Evolutionary conservation across 1,140 invertebrate species (phyloP).

Genomic region (Drepana arcuata): DNA sequence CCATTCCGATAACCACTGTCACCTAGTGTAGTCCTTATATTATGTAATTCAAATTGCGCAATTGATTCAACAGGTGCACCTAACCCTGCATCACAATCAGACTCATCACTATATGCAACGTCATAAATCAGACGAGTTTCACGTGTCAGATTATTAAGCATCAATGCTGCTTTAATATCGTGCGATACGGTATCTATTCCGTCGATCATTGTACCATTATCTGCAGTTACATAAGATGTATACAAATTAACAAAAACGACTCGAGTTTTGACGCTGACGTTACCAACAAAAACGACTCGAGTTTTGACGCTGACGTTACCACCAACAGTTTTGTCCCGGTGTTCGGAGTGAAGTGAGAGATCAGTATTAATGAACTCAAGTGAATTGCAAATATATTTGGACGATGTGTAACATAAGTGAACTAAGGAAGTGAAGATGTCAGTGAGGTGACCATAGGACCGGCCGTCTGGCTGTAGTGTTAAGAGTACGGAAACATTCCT

Average conservation of each 20-base stretch:
- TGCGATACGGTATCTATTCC: too few species aligned
- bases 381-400: slow-evolving; percentile 37
- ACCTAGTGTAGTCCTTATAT: slow-evolving; percentile 9
- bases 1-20: slow-evolving; percentile 37
- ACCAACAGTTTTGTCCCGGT: too few species aligned
- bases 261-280: slow-evolving; percentile 11
- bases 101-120: too few species aligned
- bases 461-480: slow-evolving; percentile 41
- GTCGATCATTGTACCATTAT: too few species aligned
- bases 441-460: slow-evolving; percentile 47
- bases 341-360: too few species aligned
- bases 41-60: slow-evolving; percentile 14
- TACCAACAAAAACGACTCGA: slow-evolving; percentile 20
- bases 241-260: slow-evolving; percentile 16
- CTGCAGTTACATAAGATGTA: too few species aligned
- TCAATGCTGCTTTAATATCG: too few species aligned
- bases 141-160: too few species aligned
- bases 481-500: slow-evolving; percentile 58
- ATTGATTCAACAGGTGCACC: too few species aligned
- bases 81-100: too few species aligned
- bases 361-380: slow-evolving; percentile 39
- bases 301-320: slow-evolving; percentile 5
- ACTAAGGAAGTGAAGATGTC: slow-evolving; percentile 38
- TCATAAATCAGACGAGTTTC: too few species aligned
- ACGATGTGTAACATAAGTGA: slow-evolving; percentile 30